Evolutionary conservation across 2,113 vertebrate genomes (phyloP).

Genomic region (Panthera uncia): DNA sequence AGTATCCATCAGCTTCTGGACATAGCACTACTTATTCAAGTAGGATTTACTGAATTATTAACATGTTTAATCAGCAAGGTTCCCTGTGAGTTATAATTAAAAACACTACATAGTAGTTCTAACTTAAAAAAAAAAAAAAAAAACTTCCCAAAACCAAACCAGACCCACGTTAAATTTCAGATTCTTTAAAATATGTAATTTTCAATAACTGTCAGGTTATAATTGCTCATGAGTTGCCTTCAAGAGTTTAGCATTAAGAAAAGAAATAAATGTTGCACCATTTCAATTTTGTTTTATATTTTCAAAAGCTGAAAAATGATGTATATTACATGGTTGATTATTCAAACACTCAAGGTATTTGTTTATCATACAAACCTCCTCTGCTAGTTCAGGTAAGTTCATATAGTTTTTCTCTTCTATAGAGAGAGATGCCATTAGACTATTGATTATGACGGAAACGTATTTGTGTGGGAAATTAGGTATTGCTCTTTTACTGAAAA

Average conservation of each 20-base stretch:
- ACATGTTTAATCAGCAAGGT: not conserved
- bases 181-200: not conserved
- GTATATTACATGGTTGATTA: not conserved
- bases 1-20: slow-evolving; percentile 46
- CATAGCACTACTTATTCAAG: not conserved
- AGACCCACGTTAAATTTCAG: not conserved
- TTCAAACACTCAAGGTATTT: not conserved
- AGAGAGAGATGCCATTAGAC: not conserved
- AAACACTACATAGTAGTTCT: not conserved
- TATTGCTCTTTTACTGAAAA: not conserved
- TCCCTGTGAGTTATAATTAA: not conserved
- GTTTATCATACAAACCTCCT: not conserved
- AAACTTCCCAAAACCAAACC: not conserved
- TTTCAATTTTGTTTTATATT: not conserved
- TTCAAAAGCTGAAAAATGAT: not conserved
- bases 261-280: not conserved
- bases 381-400: not conserved
- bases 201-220: not conserved
- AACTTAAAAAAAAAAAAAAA: not conserved
- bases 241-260: not conserved
- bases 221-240: not conserved
- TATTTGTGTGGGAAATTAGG: not conserved
- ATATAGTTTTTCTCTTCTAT: not conserved
- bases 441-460: not conserved
- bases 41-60: not conserved